Conservation (phyloP, 2,113 vertebrate species). For the Lepisosteus osseus region DNA sequence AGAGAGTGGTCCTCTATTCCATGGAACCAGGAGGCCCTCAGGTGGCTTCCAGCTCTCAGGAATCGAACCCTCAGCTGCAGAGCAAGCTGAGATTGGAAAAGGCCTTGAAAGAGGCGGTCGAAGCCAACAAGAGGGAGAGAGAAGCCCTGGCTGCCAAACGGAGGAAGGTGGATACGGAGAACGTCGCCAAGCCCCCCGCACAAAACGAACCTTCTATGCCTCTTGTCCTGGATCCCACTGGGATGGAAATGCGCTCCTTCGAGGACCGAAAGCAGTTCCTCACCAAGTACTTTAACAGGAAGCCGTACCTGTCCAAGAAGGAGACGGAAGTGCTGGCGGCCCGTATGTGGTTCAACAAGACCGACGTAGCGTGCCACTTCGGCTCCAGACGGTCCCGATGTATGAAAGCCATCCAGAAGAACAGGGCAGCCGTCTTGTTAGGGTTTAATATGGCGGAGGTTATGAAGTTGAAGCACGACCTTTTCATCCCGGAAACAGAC, state of each 20-base stretch:
- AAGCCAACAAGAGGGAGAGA: slow-evolving; percentile 60
- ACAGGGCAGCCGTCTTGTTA: slow-evolving; percentile 70
- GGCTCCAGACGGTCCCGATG: slow-evolving; percentile 77
- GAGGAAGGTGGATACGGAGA: slow-evolving; percentile 58
- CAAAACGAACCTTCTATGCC: slow-evolving; percentile 52
- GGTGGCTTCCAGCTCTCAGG: slow-evolving; percentile 25
- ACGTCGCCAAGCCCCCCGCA: slow-evolving; percentile 29
- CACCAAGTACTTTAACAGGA: slow-evolving; percentile 82
- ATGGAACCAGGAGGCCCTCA: slow-evolving; percentile 40
- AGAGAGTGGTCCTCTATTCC: slow-evolving; percentile 37
- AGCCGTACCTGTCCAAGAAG: slow-evolving; percentile 79
- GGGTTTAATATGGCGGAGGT: slow-evolving; percentile 90
- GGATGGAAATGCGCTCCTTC: slow-evolving; percentile 55
- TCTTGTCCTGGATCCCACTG: slow-evolving; percentile 72
- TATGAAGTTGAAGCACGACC: slow-evolving; percentile 80
- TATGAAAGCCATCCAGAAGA: slow-evolving; percentile 78
- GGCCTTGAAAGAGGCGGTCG: slow-evolving; percentile 55
- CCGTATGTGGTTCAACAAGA: slow-evolving; percentile 71
- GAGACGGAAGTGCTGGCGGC: slow-evolving; percentile 78
- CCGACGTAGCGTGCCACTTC: slow-evolving; percentile 79
- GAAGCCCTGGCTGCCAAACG: slow-evolving; percentile 63
- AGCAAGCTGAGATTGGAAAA: slow-evolving; percentile 62
- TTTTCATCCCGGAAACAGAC: slow-evolving; percentile 53
- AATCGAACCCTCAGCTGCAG: slow-evolving; percentile 38
- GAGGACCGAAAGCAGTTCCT: slow-evolving; percentile 84